Evolutionary conservation across 2,797 vertebrate species (phyloP).

Genomic region (Bovichtus variegatus): DNA sequence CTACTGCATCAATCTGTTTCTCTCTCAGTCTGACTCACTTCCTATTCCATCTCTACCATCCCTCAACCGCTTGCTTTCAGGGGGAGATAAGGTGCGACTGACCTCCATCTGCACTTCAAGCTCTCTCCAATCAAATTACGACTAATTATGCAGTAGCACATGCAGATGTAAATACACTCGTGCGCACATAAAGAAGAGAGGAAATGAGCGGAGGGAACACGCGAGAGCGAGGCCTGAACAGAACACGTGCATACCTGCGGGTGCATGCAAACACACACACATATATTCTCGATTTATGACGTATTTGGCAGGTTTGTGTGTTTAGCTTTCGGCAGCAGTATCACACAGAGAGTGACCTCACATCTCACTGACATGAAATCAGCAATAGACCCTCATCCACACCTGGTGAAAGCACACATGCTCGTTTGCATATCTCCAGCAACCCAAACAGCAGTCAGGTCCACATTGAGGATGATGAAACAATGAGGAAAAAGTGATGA

Average conservation of each 20-base stretch:
- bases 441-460: conserved; percentile 22
- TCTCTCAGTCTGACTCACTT: conserved; percentile 59
- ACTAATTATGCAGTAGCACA: conserved; percentile 25
- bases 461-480: conserved; percentile 52
- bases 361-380: conserved; percentile 24
- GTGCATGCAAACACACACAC: background rate
- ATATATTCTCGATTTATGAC: conserved; percentile 4
- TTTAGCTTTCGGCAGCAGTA: conserved; percentile 6
- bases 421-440: conserved; percentile 11
- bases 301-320: conserved; percentile 8
- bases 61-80: conserved; percentile 7
- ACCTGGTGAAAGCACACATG: background rate
- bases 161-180: conserved; percentile 14
- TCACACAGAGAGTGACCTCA: conserved; percentile 19
- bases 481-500: conserved; percentile 55
- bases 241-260: background rate
- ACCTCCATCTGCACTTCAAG: conserved; percentile 60
- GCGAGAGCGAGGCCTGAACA: background rate
- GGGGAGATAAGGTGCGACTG: conserved; percentile 26
- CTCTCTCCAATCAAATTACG: conserved; percentile 50
- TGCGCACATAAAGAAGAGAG: conserved; percentile 7
- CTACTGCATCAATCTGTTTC: conserved; percentile 23
- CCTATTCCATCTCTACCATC: conserved; percentile 10
- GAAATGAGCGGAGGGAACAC: conserved; percentile 8
- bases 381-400: conserved; percentile 1